Base-by-base conservation (phyloP, 2,888 invertebrate species). In the Omphaloscelis lunosa region DNA sequence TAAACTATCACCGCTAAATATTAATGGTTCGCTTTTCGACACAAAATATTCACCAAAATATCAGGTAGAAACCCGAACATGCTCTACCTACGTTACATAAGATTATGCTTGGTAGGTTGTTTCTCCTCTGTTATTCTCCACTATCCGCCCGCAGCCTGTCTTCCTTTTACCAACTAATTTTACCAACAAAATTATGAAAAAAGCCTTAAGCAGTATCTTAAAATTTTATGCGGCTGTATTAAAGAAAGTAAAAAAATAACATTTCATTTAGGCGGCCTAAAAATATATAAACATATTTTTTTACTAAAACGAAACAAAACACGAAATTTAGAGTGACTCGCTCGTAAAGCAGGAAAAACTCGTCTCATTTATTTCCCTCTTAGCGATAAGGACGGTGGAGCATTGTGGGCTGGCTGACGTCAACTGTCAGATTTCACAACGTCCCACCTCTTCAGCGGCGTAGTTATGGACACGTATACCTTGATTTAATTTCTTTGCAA, bases 341-440 rank as follows among this genome's bases (percentile, higher is more conserved):
- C 89, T 91, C 91, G 90, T 91, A 92, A 92, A 93, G 88, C 89
- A 92, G 91, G 91, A 93, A 95, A 94, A 95, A 93, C 91, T 93
- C 91, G 89, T 92, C 92, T 92, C 93, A 93, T 95, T 95, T 95
- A 95, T 95, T 95, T 94, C 86, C 92, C 93, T 93, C 90, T 93
- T 91, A 91, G 92, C 93, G 95, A 95, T 95, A 95, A 95, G 93
- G 91, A 90, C 85, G 90, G 91, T 85, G 89, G 87, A 89, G 88
- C 90, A 93, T 94, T 95, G 95, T 94, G 91, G 90, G 86, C 88
- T 88, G 87, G 85, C 90, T 90, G 90, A 90, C 91, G 93, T 94
- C 94, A 94, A 91, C 94, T 95, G 95, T 95, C 95, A 94, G 93
- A 93, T 93, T 93, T 93, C 93, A 91, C 91, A 90, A 90, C 87